Evolutionary conservation across 2,113 vertebrate species (phyloP).

Genomic region (Aegypius monachus): DNA sequence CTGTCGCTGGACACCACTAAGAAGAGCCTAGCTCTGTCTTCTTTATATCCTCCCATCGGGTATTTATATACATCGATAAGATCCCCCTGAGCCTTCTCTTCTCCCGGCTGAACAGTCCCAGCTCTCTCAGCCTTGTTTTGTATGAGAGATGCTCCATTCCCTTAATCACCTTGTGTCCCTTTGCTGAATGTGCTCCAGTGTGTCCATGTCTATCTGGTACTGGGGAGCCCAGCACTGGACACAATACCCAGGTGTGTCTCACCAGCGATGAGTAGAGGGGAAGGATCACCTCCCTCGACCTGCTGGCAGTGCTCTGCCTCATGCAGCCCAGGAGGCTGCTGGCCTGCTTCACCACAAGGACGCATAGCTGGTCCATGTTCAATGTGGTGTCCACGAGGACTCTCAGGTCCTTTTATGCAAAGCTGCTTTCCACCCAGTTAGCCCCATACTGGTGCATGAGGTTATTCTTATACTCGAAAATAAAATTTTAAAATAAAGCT

Average conservation of each 20-base stretch:
- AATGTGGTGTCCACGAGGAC: not conserved
- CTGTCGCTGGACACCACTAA: not conserved
- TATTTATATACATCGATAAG: not conserved
- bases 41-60: not conserved
- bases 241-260: not conserved
- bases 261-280: not conserved
- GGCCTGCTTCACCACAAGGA: not conserved
- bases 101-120: not conserved
- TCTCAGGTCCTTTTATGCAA: not conserved
- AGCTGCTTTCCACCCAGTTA: not conserved
- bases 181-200: not conserved
- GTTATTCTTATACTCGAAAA: not conserved
- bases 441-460: not conserved
- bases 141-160: not conserved
- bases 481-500: not conserved
- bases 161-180: not conserved
- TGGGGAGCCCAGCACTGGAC: not conserved
- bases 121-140: not conserved
- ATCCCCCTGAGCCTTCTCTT: not conserved
- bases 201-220: too few species aligned
- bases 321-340: not conserved
- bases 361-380: accelerated
- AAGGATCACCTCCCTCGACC: not conserved
- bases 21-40: not conserved
- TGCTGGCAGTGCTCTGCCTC: not conserved